Base-by-base conservation (phyloP, 2,113 vertebrate species). In the Myrmecophaga tridactyla region DNA sequence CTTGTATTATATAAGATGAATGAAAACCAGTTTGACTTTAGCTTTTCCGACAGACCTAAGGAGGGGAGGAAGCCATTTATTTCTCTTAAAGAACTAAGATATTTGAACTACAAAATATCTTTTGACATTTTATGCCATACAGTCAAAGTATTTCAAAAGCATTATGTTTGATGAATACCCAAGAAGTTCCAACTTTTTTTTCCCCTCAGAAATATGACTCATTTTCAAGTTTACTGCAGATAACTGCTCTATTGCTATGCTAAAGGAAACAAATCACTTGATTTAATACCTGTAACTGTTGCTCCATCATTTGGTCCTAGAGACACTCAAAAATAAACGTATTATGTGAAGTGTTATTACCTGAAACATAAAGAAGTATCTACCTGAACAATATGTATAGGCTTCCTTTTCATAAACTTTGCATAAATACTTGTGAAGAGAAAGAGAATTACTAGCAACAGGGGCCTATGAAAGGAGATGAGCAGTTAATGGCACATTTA, bases 121-220 rank as follows among this genome's bases (percentile, higher is more conserved):
- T 86, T 91, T 56, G 70, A 82, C 56, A 75, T 36, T 12, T 17
- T 78, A 11, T 78, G 86, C 77, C 69, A 72, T 7, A 88, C 0
- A 90, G 82, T 67, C 95, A 67, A 90, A 96, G 63, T 39, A 91
- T 89, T 91, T 95, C 93, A 91, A 96, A 94, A 94, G 89, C 62
- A 93, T 51, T 60, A 96, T 60, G 86, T 56, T 69, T 89, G 56
- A 84, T 86, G 91, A 96, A 94, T 95, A 86, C 36, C 70, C 70
- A 85, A 78, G 82, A 96, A 85, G 85, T 72, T 76, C 63, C 94
- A 89, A 11, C 46, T 82, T 82, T 62, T 77, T 34, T 70, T 94
- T 67, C 78, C 39, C 73, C 29, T 80, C 63, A 94, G 75, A 95
- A 85, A 96, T 17, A 75, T 48, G 84, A 77, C 56, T 82, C 31